phyloP scores from a whole-genome alignment of 2,797 vertebrate species.

The Pipistrellus kuhlii region DNA sequence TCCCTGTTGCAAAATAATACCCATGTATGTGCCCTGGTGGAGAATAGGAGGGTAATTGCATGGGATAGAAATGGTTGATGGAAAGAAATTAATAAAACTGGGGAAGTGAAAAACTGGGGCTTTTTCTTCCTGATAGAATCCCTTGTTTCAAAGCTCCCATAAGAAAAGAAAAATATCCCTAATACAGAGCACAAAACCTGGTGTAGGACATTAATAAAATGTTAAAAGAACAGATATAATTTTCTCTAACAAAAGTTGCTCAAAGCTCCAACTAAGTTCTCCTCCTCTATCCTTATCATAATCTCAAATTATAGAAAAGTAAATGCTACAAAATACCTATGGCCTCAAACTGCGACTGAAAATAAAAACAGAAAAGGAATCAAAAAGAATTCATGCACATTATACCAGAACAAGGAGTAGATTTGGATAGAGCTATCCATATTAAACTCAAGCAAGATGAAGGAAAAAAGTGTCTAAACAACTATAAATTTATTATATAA shows the following conservation, averaged over 20 bases:
- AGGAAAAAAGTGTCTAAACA: neutral
- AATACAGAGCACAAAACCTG: neutral
- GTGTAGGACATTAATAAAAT: neutral
- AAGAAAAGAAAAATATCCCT: neutral
- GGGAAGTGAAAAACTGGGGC: neutral
- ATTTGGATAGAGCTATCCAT: neutral
- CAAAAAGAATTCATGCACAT: neutral
- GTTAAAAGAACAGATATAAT: neutral
- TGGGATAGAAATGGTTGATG: neutral
- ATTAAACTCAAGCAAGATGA: neutral
- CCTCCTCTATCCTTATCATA: neutral
- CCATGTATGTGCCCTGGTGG: neutral
- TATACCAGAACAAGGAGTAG: neutral
- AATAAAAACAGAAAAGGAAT: neutral
- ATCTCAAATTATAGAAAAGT: neutral
- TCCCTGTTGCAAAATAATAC: neutral
- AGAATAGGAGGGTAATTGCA: neutral
- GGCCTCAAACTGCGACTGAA: neutral
- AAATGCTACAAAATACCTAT: neutral
- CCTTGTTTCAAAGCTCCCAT: neutral
- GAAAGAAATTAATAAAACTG: neutral
- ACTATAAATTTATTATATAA: neutral
- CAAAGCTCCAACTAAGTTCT: neutral
- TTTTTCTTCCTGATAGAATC: neutral
- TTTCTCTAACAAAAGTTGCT: neutral